phyloP scores from a whole-genome alignment of 2,888 invertebrate genomes.

The Chelonus formosanus region DNA sequence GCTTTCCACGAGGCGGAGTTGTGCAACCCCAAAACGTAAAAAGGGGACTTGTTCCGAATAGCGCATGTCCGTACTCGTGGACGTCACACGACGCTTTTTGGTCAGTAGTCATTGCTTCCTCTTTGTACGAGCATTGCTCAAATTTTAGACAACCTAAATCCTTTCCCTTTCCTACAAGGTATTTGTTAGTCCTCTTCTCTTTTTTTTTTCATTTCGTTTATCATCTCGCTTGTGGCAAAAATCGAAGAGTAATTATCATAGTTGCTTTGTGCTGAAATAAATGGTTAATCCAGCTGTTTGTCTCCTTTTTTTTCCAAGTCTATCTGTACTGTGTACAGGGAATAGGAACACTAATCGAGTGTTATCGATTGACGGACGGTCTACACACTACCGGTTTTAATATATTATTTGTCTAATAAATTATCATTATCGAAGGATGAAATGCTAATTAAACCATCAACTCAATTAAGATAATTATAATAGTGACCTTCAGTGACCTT shows the following conservation, averaged over 20 bases:
- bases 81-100: constrained; percentile 41
- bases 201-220: too few species aligned
- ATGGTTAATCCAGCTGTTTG: constrained; percentile 41
- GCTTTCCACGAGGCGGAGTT: constrained; percentile 35
- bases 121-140: constrained; percentile 35
- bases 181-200: not conserved
- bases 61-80: constrained; percentile 39
- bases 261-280: not conserved
- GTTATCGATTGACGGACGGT: constrained; percentile 55
- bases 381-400: constrained; percentile 39
- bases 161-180: constrained; percentile 9
- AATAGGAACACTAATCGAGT: constrained; percentile 49
- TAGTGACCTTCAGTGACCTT: too few species aligned
- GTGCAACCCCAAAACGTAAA: constrained; percentile 31
- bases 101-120: constrained; percentile 42
- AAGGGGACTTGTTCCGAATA: constrained; percentile 12
- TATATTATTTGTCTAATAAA: not conserved
- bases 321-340: constrained; percentile 28
- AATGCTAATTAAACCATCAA: too few species aligned
- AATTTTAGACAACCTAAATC: constrained; percentile 4
- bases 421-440: not conserved
- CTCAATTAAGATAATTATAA: too few species aligned
- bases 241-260: not conserved
- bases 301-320: constrained; percentile 24
- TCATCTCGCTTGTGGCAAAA: not conserved